Conservation (phyloP, 2,888 invertebrate genomes). For the Ophonus ardosiacus region DNA sequence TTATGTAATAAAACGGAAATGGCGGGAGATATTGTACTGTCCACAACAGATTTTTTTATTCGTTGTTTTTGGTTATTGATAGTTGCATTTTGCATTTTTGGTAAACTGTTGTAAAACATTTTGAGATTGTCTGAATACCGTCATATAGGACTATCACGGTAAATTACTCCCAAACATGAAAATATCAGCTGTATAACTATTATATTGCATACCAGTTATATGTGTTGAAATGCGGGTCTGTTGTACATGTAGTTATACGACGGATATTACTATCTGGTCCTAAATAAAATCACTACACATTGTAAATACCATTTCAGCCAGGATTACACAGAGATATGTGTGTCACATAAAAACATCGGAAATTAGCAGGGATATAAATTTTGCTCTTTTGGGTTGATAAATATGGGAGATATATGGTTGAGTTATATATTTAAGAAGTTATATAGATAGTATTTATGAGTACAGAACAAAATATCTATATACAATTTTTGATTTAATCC, state of each 20-base stretch:
- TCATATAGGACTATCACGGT: background rate
- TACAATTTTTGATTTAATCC: too few species aligned
- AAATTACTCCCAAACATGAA: slow-evolving; percentile 7
- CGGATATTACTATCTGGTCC: slow-evolving; percentile 1
- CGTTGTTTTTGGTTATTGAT: too few species aligned
- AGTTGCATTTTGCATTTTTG: background rate
- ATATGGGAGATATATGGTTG: too few species aligned
- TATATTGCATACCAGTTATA: background rate
- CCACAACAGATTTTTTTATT: too few species aligned
- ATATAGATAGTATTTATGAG: too few species aligned
- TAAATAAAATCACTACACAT: slow-evolving; percentile 14
- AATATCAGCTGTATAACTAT: background rate
- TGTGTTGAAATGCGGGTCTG: background rate
- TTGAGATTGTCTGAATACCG: background rate
- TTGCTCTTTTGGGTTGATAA: too few species aligned
- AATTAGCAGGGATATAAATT: background rate
- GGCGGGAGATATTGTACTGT: too few species aligned
- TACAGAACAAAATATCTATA: too few species aligned
- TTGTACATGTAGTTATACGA: background rate
- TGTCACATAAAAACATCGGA: background rate
- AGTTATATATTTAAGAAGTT: too few species aligned
- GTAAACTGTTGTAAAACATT: background rate
- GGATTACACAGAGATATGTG: background rate
- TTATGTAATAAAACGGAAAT: too few species aligned
- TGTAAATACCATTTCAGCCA: background rate